These are phyloP conservation scores for Formica exsecta DNA, from an alignment of 1,140 invertebrate genomes.

Conservation along the genomic window DNA sequence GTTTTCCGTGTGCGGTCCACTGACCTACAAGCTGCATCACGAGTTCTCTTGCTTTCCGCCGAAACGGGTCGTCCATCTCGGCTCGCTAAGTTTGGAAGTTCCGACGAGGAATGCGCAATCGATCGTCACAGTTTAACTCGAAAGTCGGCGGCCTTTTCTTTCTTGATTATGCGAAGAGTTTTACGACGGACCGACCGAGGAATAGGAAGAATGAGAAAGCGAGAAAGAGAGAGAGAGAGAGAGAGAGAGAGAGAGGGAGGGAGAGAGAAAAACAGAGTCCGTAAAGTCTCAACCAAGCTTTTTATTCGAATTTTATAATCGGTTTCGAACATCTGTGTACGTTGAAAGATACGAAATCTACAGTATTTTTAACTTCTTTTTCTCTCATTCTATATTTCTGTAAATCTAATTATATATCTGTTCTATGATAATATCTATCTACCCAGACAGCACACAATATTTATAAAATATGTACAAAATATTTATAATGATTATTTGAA, in stretches of 20 bases:
- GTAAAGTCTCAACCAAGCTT: conserved; percentile 12
- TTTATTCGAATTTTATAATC: conserved; percentile 33
- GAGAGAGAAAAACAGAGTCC: neutral
- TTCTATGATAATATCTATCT: neutral
- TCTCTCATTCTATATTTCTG: neutral
- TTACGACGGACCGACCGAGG: conserved; percentile 4
- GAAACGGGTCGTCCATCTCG: conserved; percentile 57
- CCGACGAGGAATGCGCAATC: conserved; percentile 54
- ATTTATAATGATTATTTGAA: too few relatives aligned
- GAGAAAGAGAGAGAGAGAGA: neutral
- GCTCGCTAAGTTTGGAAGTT: conserved; percentile 57
- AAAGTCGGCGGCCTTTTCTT: conserved; percentile 42
- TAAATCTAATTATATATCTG: neutral
- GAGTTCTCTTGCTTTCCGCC: conserved; percentile 13
- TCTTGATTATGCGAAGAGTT: conserved; percentile 55
- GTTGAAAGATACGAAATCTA: neutral
- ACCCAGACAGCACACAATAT: too few relatives aligned
- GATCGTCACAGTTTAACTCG: conserved; percentile 45
- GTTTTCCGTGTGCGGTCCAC: conserved; percentile 25
- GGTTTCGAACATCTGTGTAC: neutral
- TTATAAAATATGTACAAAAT: too few relatives aligned
- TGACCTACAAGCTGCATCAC: conserved; percentile 61
- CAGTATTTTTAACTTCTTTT: neutral
- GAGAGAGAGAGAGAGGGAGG: neutral
- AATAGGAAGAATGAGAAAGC: neutral